Conservation (phyloP, 2,797 vertebrate species). For the Arrhamphus sclerolepis region DNA sequence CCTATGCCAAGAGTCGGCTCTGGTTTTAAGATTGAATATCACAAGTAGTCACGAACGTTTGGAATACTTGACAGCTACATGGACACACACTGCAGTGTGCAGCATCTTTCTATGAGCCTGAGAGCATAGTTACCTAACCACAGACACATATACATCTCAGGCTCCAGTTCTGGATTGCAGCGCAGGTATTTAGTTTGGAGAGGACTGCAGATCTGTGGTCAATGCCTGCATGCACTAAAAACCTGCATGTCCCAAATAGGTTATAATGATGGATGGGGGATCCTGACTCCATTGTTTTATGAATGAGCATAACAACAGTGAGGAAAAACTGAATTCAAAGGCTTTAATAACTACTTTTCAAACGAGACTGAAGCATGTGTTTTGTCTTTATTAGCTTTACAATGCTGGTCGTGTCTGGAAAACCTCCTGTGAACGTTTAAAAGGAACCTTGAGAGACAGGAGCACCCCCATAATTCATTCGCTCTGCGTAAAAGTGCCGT, state of each 20-base stretch:
- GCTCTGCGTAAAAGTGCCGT: conserved; percentile 44
- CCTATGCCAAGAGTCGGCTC: no score
- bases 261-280: neutral
- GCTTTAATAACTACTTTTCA: no score
- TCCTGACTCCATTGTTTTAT: neutral
- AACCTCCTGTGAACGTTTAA: conserved; percentile 18
- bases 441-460: conserved; percentile 20
- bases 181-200: conserved; percentile 71
- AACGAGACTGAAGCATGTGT: neutral
- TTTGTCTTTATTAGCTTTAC: neutral
- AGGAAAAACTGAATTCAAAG: no score
- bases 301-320: neutral
- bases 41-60: no score
- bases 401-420: neutral
- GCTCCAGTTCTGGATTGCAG: conserved; percentile 38
- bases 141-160: conserved; percentile 31
- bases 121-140: conserved; percentile 29
- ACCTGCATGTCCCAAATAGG: no score
- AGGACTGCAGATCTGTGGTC: conserved; percentile 45
- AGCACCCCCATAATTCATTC: conserved; percentile 38
- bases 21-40: no score
- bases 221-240: conserved; percentile 41
- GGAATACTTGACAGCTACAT: no score
- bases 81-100: neutral
- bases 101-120: conserved; percentile 33